Base-by-base conservation (phyloP, 2,888 invertebrate species). In the Eulithis prunata region DNA sequence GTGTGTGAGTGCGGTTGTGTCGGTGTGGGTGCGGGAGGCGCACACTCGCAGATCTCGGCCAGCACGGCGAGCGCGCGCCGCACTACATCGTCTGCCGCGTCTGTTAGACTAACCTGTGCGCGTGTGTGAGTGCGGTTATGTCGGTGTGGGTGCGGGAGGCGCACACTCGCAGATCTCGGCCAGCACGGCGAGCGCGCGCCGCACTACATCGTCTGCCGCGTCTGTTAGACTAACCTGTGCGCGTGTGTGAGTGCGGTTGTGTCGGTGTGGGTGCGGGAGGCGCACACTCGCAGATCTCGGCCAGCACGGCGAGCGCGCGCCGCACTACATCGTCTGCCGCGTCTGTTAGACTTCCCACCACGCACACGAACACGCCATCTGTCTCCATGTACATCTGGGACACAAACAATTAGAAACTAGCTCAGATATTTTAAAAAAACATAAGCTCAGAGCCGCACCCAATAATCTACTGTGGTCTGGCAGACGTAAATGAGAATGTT, bases 251-350 rank as follows among this genome's bases (percentile, higher is more conserved):
- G 13, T 10, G 13, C 14, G 54, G 10, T 11, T 11, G 14, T 2
- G 38, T n/a, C 0, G 12, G n/a, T 4, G 52, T n/a, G 1, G 52
- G 52, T 7, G 36, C 53, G 36, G 12, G 36, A 0, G 81, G 81
- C 69, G 78, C 71, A 78, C 88, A 86, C 43, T 89, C 88, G 85
- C 93, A 93, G 71, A 97, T 95, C 94, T 97, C 96, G 2, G 99
- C 97, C 71, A 99, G 94, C 61, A 99, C 98, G 79, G 98, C 97
- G 62, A 99, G 94, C 84, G 97, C 97, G 84, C 99, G 96, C 63
- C 98, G 95, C 53, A 99, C 98, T 62, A 99, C 99, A 94, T 99
- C 98, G 90, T 99, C 99, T 0, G 98, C 96, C 68, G 96, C 95
- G 91, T 99, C 99, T 45, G 97, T 96, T 56, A 99, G 94, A 38